phyloP scores from a whole-genome alignment of 2,113 vertebrate species.

The Anser cygnoides region DNA sequence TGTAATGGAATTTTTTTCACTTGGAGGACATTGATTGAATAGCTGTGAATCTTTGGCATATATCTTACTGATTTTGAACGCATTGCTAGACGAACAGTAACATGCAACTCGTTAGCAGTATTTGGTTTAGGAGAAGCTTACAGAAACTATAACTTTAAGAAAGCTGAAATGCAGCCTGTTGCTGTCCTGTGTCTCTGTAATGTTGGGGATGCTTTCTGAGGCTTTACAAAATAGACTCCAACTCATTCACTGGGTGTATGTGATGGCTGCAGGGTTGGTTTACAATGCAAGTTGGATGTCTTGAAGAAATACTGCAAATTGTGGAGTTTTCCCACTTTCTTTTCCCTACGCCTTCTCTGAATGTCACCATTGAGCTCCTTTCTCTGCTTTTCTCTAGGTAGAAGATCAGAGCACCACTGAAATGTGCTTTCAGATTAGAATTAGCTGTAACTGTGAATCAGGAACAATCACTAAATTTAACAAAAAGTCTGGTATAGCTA shows the following conservation, averaged over 20 bases:
- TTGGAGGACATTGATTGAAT: background rate
- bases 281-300: background rate
- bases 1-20: background rate
- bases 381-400: background rate
- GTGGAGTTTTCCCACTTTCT: background rate
- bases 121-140: background rate
- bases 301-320: background rate
- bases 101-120: background rate
- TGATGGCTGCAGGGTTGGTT: background rate
- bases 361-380: background rate
- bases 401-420: background rate
- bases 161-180: background rate
- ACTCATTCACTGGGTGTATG: too few species aligned
- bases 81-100: background rate
- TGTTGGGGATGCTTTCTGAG: background rate
- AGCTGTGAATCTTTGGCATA: background rate
- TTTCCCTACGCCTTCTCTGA: background rate
- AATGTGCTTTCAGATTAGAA: background rate
- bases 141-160: background rate
- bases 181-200: background rate
- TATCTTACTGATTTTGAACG: background rate
- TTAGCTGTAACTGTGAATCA: background rate
- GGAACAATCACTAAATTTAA: background rate
- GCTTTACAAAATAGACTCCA: background rate
- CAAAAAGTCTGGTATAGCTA: background rate